Base-by-base conservation (phyloP, 1,140 invertebrate species). In the Ceratina australensis region DNA sequence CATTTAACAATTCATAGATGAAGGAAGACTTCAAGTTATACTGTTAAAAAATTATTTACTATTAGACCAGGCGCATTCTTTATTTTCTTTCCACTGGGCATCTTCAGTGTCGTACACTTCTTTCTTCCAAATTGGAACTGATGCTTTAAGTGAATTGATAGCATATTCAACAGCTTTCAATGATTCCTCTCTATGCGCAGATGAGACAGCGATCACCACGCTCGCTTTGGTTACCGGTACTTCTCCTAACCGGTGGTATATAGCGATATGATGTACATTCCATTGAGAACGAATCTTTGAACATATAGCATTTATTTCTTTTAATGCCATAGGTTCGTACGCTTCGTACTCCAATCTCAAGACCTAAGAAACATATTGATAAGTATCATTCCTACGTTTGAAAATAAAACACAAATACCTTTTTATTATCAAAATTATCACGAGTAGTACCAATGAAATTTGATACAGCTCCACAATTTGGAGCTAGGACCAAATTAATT, bases 111-210 rank as follows among this genome's bases (percentile, higher is more conserved):
- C 93, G 92, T 98, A 99, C 20, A 97, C 92, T 94, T 99, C 98
- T 91, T 98, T 98, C 92, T 99, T 99, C 98, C 98, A 99, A 74
- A 99, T 98, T 3, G 98, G 98, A 64, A 99, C 97, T 18, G 92
- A 94, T 56, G 95, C 93, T 93, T 99, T 99, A 0, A 99, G 91
- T 78, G 93, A 93, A 86, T 99, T 95, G 74, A 99, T 98, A 74
- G 96, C 96, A 93, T 93, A 96, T 61, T 96, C 93, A 0, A 98
- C 95, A 52, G 97, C 97, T 87, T 95, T 94, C 7, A 99, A 90
- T 7, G 97, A 96, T 73, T 97, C 96, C 77, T 94, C 91, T 68
- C 98, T 93, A 89, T 99, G 98, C 0, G 96, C 94, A 15, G 98
- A 98, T 57, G 97, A 97, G 57, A 98, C 93, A 0, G 96, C 98